Evolutionary conservation across 2,888 invertebrate species (phyloP).

Genomic region (Agrotis exclamationis): DNA sequence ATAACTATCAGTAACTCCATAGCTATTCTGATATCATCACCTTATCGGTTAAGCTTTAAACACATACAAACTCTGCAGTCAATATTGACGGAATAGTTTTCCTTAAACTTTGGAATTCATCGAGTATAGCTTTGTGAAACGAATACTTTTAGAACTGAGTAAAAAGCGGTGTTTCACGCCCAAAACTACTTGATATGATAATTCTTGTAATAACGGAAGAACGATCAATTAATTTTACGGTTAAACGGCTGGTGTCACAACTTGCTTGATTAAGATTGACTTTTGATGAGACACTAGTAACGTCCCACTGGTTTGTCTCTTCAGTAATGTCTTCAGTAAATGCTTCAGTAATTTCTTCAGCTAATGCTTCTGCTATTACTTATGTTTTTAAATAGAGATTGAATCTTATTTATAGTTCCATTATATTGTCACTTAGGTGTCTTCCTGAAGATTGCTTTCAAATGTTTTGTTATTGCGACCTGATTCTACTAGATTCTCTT

Average conservation of each 20-base stretch:
- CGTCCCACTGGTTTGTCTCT: conserved; percentile 10
- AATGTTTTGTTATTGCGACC: background rate
- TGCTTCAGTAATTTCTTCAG: background rate
- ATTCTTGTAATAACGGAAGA: conserved; percentile 71
- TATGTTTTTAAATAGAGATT: background rate
- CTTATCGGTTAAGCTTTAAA: background rate
- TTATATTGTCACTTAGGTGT: too few species aligned
- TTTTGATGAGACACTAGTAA: conserved; percentile 49
- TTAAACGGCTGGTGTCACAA: conserved; percentile 60
- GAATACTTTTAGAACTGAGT: conserved; percentile 54
- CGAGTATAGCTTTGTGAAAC: conserved; percentile 29
- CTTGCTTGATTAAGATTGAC: conserved; percentile 52
- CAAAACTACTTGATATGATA: conserved; percentile 64
- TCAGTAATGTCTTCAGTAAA: background rate
- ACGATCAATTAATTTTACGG: conserved; percentile 65
- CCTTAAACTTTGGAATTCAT: conserved; percentile 31
- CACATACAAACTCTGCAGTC: conserved; percentile 18
- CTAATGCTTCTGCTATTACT: too few species aligned
- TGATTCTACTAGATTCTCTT: background rate
- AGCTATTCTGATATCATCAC: conserved; percentile 18
- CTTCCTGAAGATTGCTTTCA: background rate
- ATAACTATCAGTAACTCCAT: conserved; percentile 15
- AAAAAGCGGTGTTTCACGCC: conserved; percentile 60
- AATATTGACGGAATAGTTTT: conserved; percentile 17
- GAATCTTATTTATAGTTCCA: background rate